Base-by-base conservation (phyloP, 2,113 vertebrate species). In the Naja naja region DNA sequence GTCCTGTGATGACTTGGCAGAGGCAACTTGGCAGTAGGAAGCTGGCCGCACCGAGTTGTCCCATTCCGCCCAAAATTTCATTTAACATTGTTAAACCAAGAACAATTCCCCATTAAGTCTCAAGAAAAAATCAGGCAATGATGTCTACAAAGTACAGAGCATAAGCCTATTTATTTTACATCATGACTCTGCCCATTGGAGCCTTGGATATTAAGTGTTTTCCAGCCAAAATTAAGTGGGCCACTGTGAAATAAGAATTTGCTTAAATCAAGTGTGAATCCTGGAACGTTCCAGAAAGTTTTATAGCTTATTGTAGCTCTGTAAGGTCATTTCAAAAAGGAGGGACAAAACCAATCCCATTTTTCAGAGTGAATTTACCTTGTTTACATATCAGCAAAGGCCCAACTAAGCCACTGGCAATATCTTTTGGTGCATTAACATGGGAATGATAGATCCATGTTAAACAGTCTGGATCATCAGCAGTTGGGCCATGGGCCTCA, bases 361-460 rank as follows among this genome's bases (percentile, higher is more conserved):
- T 9, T 30, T 22, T 47, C 1, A 5, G 22, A 53, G 55, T 12
- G 0, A 14, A n/a, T 90, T 86, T 95, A 98, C 98, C 98, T 96
- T 94, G 96, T 95, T 95, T 98, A 92, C 98, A 98, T 0, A 97
- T 97, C 74, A 98, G 96, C n/a, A 98, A 95, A 0, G 98, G 97
- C 69, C 98, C 98, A 90, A 98, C 97, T 87, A 98, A 97, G 27
- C 98, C 98, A 95, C 97, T 96, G 12, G 98, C 97, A 96, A 98
- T 98, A 93, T 98, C 98, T 92, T 97, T 97, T 87, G 98, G 98
- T 64, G 98, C 98, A 96, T 98, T 97, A 90, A 98, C 85, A 52
- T 98, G 98, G 91, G 98, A 98, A 95, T 98, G 98, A 90, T 98
- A 98, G 91, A 98, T 97, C 98, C 98, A 98, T 12, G 97, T 98